Evolutionary conservation across 2,113 vertebrate genomes (phyloP).

Genomic region (Otolemur garnettii): DNA sequence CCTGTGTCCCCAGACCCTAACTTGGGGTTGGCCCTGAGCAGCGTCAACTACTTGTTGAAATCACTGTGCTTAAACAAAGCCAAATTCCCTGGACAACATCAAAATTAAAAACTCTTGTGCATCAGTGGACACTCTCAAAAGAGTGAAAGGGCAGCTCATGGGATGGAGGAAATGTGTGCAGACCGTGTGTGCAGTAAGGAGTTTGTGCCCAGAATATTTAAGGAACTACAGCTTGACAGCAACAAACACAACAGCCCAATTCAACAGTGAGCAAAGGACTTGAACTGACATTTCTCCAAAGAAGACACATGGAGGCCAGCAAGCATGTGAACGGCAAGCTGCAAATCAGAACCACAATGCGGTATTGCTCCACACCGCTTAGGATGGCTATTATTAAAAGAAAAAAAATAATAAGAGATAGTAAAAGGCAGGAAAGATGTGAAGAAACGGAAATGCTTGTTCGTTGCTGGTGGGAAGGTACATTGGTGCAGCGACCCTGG

Average conservation of each 20-base stretch:
- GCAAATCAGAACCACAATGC: not conserved
- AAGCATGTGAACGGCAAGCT: too few relatives aligned
- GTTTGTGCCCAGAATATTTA: not conserved
- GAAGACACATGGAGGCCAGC: not conserved
- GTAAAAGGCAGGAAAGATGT: rapidly evolving
- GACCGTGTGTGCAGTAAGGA: not conserved
- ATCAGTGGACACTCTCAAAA: not conserved
- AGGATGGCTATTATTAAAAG: rapidly evolving
- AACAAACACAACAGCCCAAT: not conserved
- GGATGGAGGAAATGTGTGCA: not conserved
- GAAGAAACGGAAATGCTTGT: not conserved
- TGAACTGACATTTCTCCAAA: not conserved
- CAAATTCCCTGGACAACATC: not conserved
- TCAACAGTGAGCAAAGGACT: not conserved
- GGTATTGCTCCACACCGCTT: too few relatives aligned
- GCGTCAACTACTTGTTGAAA: not conserved
- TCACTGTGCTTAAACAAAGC: not conserved
- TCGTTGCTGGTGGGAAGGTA: rapidly evolving
- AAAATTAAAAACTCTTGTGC: not conserved
- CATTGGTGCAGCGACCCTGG: not conserved
- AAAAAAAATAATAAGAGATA: not conserved
- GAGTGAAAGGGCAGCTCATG: not conserved
- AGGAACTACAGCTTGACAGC: not conserved
- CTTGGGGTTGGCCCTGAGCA: not conserved
- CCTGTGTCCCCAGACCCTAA: not conserved